These are phyloP conservation scores for Crambe crambe DNA, from an alignment of 37 sponge, comb jelly and placozoan species.

Conservation along the genomic window DNA sequence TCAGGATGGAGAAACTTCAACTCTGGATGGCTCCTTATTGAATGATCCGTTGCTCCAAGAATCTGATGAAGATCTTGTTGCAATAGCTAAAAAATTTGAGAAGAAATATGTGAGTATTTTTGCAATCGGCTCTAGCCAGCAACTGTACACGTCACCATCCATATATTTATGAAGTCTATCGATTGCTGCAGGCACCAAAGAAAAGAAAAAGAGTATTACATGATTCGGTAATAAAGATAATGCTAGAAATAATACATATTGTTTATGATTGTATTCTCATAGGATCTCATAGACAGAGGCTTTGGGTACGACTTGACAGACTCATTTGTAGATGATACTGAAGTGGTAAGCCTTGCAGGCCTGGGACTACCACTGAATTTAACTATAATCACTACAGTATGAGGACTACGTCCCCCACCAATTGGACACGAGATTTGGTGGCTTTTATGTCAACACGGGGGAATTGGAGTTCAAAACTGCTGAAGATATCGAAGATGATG, in stretches of 20 bases:
- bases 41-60: conserved; percentile 12
- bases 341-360: conserved; percentile 62
- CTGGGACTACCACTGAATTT: no score
- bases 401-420: conserved; percentile 83
- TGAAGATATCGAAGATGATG: conserved; percentile 27
- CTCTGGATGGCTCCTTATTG: not conserved
- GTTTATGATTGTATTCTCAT: not conserved
- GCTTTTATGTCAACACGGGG: conserved; percentile 89
- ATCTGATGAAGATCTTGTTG: conserved; percentile 40
- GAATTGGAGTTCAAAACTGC: conserved; percentile 70
- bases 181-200: conserved; percentile 54
- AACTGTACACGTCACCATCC: not conserved
- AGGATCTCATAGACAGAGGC: conserved; percentile 73
- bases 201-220: conserved; percentile 61
- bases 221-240: conserved; percentile 34
- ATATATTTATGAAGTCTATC: not conserved
- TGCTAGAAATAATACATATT: not conserved
- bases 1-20: not conserved
- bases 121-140: not conserved
- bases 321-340: conserved; percentile 87
- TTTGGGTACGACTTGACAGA: conserved; percentile 81
- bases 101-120: conserved; percentile 79
- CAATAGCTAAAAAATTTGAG: conserved; percentile 75
- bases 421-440: conserved; percentile 83
- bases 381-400: no score